phyloP scores from a whole-genome alignment of 2,888 invertebrate genomes.

The Lordiphosa andalusiaca region DNA sequence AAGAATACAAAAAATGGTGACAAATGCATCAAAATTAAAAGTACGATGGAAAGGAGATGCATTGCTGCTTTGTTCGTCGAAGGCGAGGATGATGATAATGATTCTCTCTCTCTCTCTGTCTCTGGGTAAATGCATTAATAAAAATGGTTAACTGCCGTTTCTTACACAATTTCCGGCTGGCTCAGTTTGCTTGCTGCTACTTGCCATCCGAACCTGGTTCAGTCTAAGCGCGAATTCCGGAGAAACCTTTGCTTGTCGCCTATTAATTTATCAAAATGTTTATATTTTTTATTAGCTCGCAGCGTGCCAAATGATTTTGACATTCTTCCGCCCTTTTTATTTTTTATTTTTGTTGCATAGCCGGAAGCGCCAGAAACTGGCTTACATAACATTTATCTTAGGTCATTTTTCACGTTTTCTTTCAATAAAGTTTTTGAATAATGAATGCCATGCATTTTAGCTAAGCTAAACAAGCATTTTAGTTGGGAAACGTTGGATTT shows the following conservation, averaged over 20 bases:
- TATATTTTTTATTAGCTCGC: slow-evolving; percentile 26
- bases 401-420: slow-evolving; percentile 27
- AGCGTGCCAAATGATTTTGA: slow-evolving; percentile 27
- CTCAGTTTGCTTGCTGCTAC: slow-evolving; percentile 24
- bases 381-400: slow-evolving; percentile 14
- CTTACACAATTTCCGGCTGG: slow-evolving; percentile 58
- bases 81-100: slow-evolving; percentile 47
- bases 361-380: slow-evolving; percentile 1
- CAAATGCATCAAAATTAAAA: slow-evolving; percentile 73
- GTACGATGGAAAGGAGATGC: slow-evolving; percentile 33
- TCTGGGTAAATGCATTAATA: slow-evolving; percentile 49
- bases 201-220: slow-evolving; percentile 33
- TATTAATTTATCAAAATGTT: slow-evolving; percentile 68
- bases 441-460: not conserved
- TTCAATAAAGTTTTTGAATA: slow-evolving; percentile 2
- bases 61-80: slow-evolving; percentile 57
- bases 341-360: slow-evolving; percentile 6
- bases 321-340: slow-evolving; percentile 22
- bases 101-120: slow-evolving; percentile 28
- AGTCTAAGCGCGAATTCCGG: slow-evolving; percentile 16
- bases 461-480: too few species aligned
- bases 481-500: too few species aligned
- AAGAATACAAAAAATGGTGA: slow-evolving; percentile 49
- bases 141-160: slow-evolving; percentile 71
- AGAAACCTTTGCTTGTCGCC: slow-evolving; percentile 28